Evolutionary conservation across 2,113 vertebrate genomes (phyloP).

Genomic region (Micromys minutus): DNA sequence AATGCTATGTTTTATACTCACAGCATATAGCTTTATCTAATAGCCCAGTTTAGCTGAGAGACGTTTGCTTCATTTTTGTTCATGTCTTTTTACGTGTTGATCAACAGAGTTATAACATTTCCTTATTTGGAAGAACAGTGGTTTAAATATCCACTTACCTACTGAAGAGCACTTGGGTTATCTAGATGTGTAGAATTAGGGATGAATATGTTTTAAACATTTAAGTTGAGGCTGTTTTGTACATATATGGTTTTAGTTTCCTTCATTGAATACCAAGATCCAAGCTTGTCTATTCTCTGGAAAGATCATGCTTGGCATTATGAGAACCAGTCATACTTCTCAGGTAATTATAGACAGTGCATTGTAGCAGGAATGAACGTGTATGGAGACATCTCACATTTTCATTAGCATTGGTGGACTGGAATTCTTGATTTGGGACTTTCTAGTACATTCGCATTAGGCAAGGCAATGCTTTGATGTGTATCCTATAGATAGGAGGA

Average conservation of each 20-base stretch:
- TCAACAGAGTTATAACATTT: background rate
- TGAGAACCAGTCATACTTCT: background rate
- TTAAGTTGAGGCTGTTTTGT: background rate
- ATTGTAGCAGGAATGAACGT: too few relatives aligned
- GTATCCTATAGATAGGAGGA: background rate
- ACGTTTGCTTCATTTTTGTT: background rate
- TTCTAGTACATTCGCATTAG: too few relatives aligned
- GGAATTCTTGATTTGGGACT: background rate
- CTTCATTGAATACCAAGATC: background rate
- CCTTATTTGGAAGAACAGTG: background rate
- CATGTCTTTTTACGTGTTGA: background rate
- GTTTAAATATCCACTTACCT: background rate
- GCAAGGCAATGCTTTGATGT: background rate
- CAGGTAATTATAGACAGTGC: background rate
- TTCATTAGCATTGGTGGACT: too few relatives aligned
- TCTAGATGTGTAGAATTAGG: background rate
- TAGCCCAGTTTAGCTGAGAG: background rate
- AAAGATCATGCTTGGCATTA: background rate
- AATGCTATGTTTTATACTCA: background rate
- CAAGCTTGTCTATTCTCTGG: background rate
- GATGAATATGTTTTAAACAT: background rate
- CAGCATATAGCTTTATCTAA: background rate
- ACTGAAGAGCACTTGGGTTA: background rate
- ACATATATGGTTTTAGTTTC: background rate
- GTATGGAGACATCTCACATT: background rate